A percentile compares a stretch with the other conserved stretches of the same genome.
phyloP scores from a whole-genome alignment of 2,888 invertebrate genomes.

The Drosophila mayaguana region DNA sequence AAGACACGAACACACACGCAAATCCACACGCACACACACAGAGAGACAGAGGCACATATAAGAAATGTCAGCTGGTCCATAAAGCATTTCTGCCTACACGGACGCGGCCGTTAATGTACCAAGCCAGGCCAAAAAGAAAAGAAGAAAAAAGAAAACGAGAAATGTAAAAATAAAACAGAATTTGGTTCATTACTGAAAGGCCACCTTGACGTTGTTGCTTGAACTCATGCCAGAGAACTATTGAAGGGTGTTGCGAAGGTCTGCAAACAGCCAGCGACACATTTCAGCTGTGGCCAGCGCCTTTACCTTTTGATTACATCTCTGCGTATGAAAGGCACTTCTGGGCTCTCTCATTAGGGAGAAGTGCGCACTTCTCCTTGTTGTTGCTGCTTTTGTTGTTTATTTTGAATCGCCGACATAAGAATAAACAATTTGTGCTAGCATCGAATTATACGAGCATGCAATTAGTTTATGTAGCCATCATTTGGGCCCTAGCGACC shows the following conservation, averaged over 20 bases:
- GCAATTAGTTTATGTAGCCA: slow-evolving; percentile 42
- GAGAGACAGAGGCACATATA: slow-evolving; percentile 4
- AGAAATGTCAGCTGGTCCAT: slow-evolving; percentile 68
- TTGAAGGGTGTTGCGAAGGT: slow-evolving; percentile 73
- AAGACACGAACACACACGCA: slow-evolving; percentile 15
- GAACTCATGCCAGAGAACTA: slow-evolving; percentile 75
- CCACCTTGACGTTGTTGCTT: slow-evolving; percentile 79
- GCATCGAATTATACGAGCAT: slow-evolving; percentile 7
- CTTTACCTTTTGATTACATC: slow-evolving; percentile 18
- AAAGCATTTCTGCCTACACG: slow-evolving; percentile 56
- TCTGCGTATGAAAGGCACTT: slow-evolving; percentile 27
- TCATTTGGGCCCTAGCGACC: slow-evolving; percentile 27
- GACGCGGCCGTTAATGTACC: slow-evolving; percentile 60
- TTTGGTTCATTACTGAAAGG: slow-evolving; percentile 76
- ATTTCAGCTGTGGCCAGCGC: slow-evolving; percentile 8
- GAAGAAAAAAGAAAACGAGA: slow-evolving; percentile 32
- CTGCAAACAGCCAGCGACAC: slow-evolving; percentile 20
- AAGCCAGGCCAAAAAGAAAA: slow-evolving; percentile 32
- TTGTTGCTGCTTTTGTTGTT: slow-evolving; percentile 27
- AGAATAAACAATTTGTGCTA: slow-evolving; percentile 44
- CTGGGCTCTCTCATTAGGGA: slow-evolving; percentile 3
- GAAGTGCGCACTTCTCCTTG: slow-evolving; percentile 42
- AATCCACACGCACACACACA: slow-evolving; percentile 5
- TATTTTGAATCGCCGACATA: slow-evolving; percentile 42
- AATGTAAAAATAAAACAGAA: slow-evolving; percentile 70